Base-by-base conservation (phyloP, 2,113 vertebrate genomes). In the Saccopteryx bilineata region DNA sequence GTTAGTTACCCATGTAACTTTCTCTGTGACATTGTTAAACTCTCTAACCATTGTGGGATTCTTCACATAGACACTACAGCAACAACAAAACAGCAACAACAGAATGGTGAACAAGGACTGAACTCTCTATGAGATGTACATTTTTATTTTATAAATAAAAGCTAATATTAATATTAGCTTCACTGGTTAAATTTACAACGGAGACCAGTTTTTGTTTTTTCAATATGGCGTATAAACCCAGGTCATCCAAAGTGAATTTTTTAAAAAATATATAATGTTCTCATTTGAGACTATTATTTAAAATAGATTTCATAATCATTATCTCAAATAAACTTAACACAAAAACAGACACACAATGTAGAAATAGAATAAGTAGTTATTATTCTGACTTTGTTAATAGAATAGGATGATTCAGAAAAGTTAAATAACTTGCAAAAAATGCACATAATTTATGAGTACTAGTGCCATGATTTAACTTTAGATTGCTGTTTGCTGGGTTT, bases 121-220 rank as follows among this genome's bases (percentile, higher is more conserved):
- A 81, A 80, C 31, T 39, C 24, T 95, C 31, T 74, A 85, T 79
- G 9, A 24, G 9, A 6, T 66, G 80, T 66, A 78, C 78, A 85
- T 50, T 39, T 92, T 31, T 82, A 58, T 50, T 58, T 80, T 87
- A 39, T 91, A 19, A 75, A 80, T 61, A 69, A 87, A 76, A 69
- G 6, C 17, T 31, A 69, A 54, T 4, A 75, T 61, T 10, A 76
- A 19, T 82, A 48, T 87, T 75, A 81, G 6, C 24, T 87, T 69
- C 13, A 28, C 5, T 75, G 13, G 7, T 60, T 66, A 93, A 74
- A 81, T 54, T 80, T 33, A 5, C 65, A 72, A 84, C 7, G 61
- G 58, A 75, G 17, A 10, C 2, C 46, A 65, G 13, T 28, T 9
- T 26, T 33, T n/a, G 48, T 71, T 61, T 56, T 95, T 31, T 31